A percentile compares a stretch with the other conserved stretches of the same genome.
Evolutionary conservation across 2,888 invertebrate species (phyloP).

Genomic region (Megaustenia siamemsis): DNA sequence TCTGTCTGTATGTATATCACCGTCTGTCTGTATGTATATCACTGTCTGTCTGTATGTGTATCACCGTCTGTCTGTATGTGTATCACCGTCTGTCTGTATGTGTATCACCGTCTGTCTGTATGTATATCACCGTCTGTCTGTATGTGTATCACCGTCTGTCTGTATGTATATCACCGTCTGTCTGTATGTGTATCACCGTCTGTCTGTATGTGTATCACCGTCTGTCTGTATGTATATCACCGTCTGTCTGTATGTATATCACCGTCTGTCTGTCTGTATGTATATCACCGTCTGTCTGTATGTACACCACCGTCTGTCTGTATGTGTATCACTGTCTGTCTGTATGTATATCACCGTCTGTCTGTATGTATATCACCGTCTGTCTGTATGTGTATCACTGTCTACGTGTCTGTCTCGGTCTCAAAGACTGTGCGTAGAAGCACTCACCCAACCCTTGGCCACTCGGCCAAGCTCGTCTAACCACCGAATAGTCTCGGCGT

Average conservation of each 20-base stretch:
- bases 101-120: neutral
- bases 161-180: neutral
- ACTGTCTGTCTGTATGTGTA: neutral
- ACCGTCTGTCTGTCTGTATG: neutral
- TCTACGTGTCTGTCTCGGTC: neutral
- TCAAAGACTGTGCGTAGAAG: neutral
- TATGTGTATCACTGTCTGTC: neutral
- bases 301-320: neutral
- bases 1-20: neutral
- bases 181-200: neutral
- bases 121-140: neutral
- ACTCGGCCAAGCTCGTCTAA: slow-evolving; percentile 67
- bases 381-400: neutral
- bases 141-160: neutral
- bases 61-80: neutral
- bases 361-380: neutral
- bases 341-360: neutral
- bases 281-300: slow-evolving; percentile 28
- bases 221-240: slow-evolving; percentile 37
- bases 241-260: neutral
- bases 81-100: neutral
- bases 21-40: neutral
- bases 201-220: neutral
- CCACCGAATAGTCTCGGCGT: slow-evolving; percentile 64
- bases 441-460: slow-evolving; percentile 63